Evolutionary conservation across 53 echinoderm and acorn worm genomes (phyloP).

Genomic region (Apostichopus leukothele): DNA sequence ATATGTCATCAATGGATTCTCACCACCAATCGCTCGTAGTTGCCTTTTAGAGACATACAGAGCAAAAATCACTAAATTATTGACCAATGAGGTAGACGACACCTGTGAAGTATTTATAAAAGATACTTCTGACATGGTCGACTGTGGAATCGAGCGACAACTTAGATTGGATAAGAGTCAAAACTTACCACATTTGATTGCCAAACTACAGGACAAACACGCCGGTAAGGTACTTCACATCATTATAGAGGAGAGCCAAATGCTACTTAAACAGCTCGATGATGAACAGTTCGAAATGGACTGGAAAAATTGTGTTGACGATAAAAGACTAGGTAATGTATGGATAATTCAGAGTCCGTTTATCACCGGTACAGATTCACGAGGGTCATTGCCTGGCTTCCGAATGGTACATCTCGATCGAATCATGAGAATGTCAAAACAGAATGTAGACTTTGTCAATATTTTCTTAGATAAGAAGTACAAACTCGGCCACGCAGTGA

Average conservation of each 20-base stretch:
- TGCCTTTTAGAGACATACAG: neutral
- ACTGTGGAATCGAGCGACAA: neutral
- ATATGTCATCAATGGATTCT: constrained; percentile 4
- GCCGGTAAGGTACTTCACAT: constrained; percentile 5
- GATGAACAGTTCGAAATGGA: neutral
- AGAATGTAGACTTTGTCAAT: constrained; percentile 29
- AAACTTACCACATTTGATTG: constrained; percentile 3
- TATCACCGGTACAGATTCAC: neutral
- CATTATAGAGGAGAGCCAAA: constrained; percentile 9
- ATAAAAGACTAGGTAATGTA: neutral
- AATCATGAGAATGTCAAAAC: constrained; percentile 27
- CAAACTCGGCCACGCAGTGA: neutral
- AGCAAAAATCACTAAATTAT: neutral
- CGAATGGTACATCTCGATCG: neutral
- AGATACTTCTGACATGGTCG: neutral
- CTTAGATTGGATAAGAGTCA: neutral
- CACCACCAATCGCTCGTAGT: neutral
- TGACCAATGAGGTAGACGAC: neutral
- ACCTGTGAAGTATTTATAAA: neutral
- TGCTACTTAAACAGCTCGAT: neutral
- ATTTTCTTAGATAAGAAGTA: neutral
- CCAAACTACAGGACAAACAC: neutral
- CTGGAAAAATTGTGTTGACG: neutral
- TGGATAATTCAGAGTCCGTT: constrained; percentile 16
- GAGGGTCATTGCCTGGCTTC: neutral